A percentile compares a stretch with the other conserved stretches of the same genome.
Evolutionary conservation across 2,888 invertebrate species (phyloP).

Genomic region (Chloromyia formosa): DNA sequence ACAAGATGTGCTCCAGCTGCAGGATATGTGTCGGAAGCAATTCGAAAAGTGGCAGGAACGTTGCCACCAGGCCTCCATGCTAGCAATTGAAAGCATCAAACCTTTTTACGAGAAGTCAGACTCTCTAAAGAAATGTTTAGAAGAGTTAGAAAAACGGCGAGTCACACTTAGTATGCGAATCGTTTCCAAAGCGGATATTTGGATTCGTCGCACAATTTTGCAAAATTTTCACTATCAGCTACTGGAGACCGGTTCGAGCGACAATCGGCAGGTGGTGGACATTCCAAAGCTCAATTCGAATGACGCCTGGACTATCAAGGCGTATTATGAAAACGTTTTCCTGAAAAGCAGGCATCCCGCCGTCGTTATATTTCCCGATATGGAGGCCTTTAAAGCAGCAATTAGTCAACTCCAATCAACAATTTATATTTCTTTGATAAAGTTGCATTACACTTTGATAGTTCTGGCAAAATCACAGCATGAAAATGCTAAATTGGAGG

Average conservation of each 20-base stretch:
- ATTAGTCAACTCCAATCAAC: slow-evolving; percentile 58
- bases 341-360: slow-evolving; percentile 57
- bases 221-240: slow-evolving; percentile 63
- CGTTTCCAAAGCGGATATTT: slow-evolving; percentile 61
- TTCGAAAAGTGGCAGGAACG: slow-evolving; percentile 61
- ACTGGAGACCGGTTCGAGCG: slow-evolving; percentile 56
- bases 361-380: slow-evolving; percentile 58
- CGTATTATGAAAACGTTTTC: slow-evolving; percentile 60
- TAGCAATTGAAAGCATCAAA: slow-evolving; percentile 51
- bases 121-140: slow-evolving; percentile 54
- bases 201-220: slow-evolving; percentile 59
- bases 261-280: slow-evolving; percentile 47
- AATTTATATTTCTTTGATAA: slow-evolving; percentile 59
- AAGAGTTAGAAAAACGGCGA: slow-evolving; percentile 54
- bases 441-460: slow-evolving; percentile 60
- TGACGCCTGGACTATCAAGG: slow-evolving; percentile 61
- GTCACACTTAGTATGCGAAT: slow-evolving; percentile 61
- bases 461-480: slow-evolving; percentile 58
- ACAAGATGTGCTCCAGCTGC: slow-evolving; percentile 56
- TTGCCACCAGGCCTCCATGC: slow-evolving; percentile 60
- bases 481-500: slow-evolving; percentile 56
- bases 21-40: slow-evolving; percentile 56
- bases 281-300: slow-evolving; percentile 59
- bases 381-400: slow-evolving; percentile 56
- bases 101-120: slow-evolving; percentile 60